Percentiles rank a stretch among this genome's conserved stretches.
These are phyloP conservation scores for Echinometra lucunter DNA, from an alignment of 53 echinoderm and acorn worm genomes.

Conservation along the genomic window DNA sequence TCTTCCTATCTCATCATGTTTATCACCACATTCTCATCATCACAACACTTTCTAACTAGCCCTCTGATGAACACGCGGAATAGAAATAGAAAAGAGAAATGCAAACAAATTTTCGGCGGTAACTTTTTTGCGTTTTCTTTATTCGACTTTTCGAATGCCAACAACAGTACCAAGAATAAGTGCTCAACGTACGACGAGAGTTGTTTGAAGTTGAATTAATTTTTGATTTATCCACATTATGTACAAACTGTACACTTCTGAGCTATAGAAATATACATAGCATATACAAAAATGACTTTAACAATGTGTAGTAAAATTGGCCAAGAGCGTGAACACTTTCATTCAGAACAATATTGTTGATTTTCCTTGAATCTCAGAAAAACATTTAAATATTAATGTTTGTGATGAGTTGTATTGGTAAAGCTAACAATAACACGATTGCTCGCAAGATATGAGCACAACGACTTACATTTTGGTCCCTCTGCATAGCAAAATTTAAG, in stretches of 20 bases:
- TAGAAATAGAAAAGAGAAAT: conserved; percentile 45
- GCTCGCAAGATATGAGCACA: conserved; percentile 77
- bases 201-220: conserved; percentile 72
- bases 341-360: conserved; percentile 67
- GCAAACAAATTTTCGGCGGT: conserved; percentile 66
- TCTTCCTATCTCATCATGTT: background rate
- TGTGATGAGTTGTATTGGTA: conserved; percentile 70
- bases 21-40: background rate
- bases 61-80: background rate
- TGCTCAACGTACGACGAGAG: conserved; percentile 71
- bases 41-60: background rate
- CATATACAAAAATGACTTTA: conserved; percentile 92
- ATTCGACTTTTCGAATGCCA: conserved; percentile 74
- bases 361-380: conserved; percentile 64
- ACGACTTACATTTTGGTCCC: conserved; percentile 97
- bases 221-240: conserved; percentile 86
- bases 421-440: conserved; percentile 68
- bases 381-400: conserved; percentile 71
- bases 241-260: conserved; percentile 95
- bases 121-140: conserved; percentile 75
- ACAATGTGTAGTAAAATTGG: conserved; percentile 70
- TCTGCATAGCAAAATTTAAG: conserved; percentile 91
- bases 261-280: conserved; percentile 94
- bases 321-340: conserved; percentile 60
- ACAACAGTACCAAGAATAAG: conserved; percentile 74